phyloP scores from a whole-genome alignment of 2,888 invertebrate genomes.

The Campoplex nolae region DNA sequence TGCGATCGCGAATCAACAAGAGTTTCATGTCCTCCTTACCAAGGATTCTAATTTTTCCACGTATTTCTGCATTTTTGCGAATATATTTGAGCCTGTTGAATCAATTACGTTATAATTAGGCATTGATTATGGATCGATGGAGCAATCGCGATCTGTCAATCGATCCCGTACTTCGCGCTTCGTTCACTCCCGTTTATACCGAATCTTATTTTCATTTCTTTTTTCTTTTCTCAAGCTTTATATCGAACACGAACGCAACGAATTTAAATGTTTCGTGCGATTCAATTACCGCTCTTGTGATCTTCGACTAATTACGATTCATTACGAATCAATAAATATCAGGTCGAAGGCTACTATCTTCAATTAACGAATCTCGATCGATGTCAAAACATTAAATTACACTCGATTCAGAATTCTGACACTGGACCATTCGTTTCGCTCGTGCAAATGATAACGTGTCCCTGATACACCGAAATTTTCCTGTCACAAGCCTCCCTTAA shows the following conservation, averaged over 20 bases:
- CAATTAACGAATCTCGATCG: not conserved
- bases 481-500: not conserved
- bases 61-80: not conserved
- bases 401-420: not conserved
- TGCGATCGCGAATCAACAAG: slow-evolving; percentile 9
- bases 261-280: not conserved
- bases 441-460: slow-evolving; percentile 3
- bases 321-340: slow-evolving; percentile 11
- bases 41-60: slow-evolving; percentile 24
- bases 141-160: not conserved
- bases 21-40: slow-evolving; percentile 51
- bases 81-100: not conserved
- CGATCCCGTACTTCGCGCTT: not conserved
- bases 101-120: slow-evolving; percentile 18
- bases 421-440: not conserved
- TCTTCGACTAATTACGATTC: not conserved
- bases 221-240: not conserved
- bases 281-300: not conserved
- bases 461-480: not conserved
- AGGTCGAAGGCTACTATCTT: not conserved
- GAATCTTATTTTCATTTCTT: not conserved
- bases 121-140: slow-evolving; percentile 5
- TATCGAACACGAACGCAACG: not conserved
- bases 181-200: not conserved
- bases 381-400: not conserved